A percentile compares a stretch with the other conserved stretches of the same genome.
These are phyloP conservation scores for Lagenorhynchus albirostris DNA, from an alignment of 2,113 vertebrate genomes.

Conservation along the genomic window DNA sequence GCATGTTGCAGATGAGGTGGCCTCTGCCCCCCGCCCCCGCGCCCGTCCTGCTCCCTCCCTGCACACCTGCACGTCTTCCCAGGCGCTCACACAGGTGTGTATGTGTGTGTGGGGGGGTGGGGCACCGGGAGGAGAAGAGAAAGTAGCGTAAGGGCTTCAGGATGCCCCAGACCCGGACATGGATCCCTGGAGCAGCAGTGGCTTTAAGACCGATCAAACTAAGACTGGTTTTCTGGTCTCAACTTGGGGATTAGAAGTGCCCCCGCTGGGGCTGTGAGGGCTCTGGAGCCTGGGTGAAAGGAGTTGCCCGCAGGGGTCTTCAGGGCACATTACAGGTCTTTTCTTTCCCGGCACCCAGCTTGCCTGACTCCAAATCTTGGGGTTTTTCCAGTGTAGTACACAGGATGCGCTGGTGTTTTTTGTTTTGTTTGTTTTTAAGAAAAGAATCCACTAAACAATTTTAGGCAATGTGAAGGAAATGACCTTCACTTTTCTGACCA, in stretches of 20 bases:
- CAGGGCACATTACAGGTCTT: accelerated
- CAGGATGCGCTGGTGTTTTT: neutral
- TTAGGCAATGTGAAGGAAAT: neutral
- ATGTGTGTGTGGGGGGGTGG: neutral
- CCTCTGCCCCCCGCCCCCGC: neutral
- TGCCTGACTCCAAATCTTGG: neutral
- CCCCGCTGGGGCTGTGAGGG: neutral
- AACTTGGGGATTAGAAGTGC: neutral
- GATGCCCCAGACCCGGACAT: neutral
- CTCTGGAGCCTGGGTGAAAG: neutral
- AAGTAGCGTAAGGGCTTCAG: neutral
- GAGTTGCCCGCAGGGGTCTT: neutral
- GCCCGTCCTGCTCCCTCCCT: neutral
- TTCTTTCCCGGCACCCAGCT: neutral
- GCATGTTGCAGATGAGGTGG: neutral
- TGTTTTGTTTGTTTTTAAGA: neutral
- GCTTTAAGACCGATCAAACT: neutral
- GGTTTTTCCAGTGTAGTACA: neutral
- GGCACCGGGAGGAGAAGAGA: neutral
- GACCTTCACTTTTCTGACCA: neutral
- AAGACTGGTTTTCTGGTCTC: neutral
- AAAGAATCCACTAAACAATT: neutral
- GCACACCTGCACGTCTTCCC: neutral
- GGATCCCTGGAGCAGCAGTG: neutral
- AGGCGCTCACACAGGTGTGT: neutral